Conservation (phyloP, 2,113 vertebrate species). For the Callipepla californica region DNA sequence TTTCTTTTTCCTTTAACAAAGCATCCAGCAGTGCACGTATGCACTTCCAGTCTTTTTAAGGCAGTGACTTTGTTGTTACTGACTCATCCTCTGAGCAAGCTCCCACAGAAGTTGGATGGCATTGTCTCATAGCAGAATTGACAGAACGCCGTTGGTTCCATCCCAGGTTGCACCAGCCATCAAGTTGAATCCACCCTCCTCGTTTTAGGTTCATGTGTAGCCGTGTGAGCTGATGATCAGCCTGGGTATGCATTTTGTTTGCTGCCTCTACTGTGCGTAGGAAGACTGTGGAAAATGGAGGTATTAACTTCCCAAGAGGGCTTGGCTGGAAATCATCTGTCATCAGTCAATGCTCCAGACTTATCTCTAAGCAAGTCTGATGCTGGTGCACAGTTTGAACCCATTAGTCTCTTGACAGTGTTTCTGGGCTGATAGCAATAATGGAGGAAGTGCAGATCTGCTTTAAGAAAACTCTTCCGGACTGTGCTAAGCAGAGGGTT, state of each 20-base stretch:
- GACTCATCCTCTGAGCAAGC: not conserved
- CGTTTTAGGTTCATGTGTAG: not conserved
- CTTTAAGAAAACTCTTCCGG: not conserved
- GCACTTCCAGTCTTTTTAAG: not conserved
- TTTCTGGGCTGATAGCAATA: not conserved
- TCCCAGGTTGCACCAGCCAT: not conserved
- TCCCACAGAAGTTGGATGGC: not conserved
- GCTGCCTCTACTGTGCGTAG: not conserved
- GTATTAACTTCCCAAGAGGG: not conserved
- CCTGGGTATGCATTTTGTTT: not conserved
- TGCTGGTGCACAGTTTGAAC: not conserved
- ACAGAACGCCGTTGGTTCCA: not conserved
- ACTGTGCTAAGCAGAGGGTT: not conserved
- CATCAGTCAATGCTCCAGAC: not conserved
- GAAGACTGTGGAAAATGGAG: not conserved
- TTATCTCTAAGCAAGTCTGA: not conserved
- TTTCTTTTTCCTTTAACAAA: not conserved
- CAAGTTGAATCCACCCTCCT: not conserved
- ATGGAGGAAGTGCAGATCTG: not conserved
- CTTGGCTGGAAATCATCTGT: conserved; percentile 9
- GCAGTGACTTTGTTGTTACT: not conserved
- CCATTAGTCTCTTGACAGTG: not conserved
- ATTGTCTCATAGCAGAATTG: not conserved
- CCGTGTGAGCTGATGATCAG: not conserved
- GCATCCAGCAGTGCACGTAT: not conserved